phyloP scores from a whole-genome alignment of 2,888 invertebrate genomes.

The Drosophila kuntzei region DNA sequence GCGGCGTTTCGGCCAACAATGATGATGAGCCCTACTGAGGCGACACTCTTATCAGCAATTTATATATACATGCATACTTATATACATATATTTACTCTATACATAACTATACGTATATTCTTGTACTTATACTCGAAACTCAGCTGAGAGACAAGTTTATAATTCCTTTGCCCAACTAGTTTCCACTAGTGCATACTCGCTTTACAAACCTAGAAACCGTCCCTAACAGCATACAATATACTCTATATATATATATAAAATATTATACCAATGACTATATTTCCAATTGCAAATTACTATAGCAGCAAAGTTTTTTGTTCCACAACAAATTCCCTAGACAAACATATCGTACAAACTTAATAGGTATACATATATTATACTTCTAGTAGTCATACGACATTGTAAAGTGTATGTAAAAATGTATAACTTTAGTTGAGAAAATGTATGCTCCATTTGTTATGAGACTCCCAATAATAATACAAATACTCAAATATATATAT shows the following conservation, averaged over 20 bases:
- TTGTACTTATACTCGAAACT: slow-evolving; percentile 67
- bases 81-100: slow-evolving; percentile 27
- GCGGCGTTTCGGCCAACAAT: slow-evolving; percentile 77
- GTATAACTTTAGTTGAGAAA: slow-evolving; percentile 22
- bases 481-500: slow-evolving; percentile 19
- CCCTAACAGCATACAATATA: slow-evolving; percentile 68
- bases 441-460: slow-evolving; percentile 43
- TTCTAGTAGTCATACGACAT: slow-evolving; percentile 44
- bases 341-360: slow-evolving; percentile 84
- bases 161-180: slow-evolving; percentile 70
- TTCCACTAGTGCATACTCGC: slow-evolving; percentile 69
- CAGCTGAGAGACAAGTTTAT: slow-evolving; percentile 46
- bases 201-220: slow-evolving; percentile 80
- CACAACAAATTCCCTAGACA: slow-evolving; percentile 78
- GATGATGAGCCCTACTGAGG: slow-evolving; percentile 60
- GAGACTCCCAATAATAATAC: slow-evolving; percentile 39
- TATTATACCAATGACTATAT: slow-evolving; percentile 23
- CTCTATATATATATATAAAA: slow-evolving; percentile 10
- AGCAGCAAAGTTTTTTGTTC: slow-evolving; percentile 43
- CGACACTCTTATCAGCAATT: slow-evolving; percentile 14
- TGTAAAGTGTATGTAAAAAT: slow-evolving; percentile 42
- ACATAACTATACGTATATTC: slow-evolving; percentile 70
- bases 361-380: slow-evolving; percentile 53
- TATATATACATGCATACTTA: slow-evolving; percentile 22
- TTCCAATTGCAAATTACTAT: slow-evolving; percentile 40